Base-by-base conservation (phyloP, 1,140 invertebrate genomes). In the Scaptomyza montana region DNA sequence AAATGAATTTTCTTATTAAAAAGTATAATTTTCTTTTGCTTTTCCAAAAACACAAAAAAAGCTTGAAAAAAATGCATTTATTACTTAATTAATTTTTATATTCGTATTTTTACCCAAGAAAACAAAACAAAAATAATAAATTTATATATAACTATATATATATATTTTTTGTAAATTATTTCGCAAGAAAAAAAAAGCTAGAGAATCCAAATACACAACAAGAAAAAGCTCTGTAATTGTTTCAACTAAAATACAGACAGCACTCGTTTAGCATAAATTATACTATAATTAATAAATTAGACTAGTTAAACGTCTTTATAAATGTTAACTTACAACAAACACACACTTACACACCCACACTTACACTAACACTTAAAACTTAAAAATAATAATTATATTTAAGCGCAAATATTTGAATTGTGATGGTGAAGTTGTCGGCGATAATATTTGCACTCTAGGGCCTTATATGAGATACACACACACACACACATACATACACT, bases 11-110 rank as follows among this genome's bases (percentile, higher is more conserved):
- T 36, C 33, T 3, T 59, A 59, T 70, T 69, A 41, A 63, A 59
- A 33, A 59, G 47, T 46, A 33, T 60, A 47, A 46, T 53, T 64
- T 82, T 73, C 74, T 82, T 77, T 86, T 86, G 81, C 82, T 86
- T 86, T 86, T 87, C 75, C 81, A 86, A 63, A 78, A 51, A 47
- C 59, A 55, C 39, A 60, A 65, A 80, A 64, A 81, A 80, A 45
- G 33, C 39, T 74, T 33, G 39, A 63, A 62, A 62, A 70, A 53
- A 51, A 70, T 89, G 82, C 82, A 87, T 87, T 87, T 87, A 87
- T 84, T 87, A 87, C 82, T 87, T 89, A 89, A 89, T 89, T 89
- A 89, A 77, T 89, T 89, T 89, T 89, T 84, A 89, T 85, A 64
- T 62, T 73, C 68, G 62, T 73, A 67, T 74, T 69, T 60, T 57